Percentiles rank a stretch among this genome's conserved stretches.
Evolutionary conservation across 2,888 invertebrate genomes (phyloP).

Genomic region (Rotaria macrura): DNA sequence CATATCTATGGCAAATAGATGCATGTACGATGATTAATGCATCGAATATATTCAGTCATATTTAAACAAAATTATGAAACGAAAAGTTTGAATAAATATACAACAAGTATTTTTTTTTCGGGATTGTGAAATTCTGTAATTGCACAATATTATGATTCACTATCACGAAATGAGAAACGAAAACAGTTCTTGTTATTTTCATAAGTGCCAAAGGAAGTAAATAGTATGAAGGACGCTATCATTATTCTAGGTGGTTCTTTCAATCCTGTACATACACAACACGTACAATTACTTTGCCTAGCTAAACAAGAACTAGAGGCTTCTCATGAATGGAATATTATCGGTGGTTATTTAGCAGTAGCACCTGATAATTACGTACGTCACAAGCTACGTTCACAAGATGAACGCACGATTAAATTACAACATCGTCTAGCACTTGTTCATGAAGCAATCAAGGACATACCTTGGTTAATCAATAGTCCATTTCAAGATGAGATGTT

Average conservation of each 20-base stretch:
- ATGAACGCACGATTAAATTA: background rate
- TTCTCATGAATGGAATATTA: background rate
- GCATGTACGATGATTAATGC: too few relatives aligned
- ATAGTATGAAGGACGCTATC: background rate
- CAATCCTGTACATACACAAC: slow-evolving; percentile 3
- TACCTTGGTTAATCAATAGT: background rate
- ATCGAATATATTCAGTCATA: too few relatives aligned
- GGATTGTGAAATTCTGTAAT: too few relatives aligned
- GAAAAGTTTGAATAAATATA: too few relatives aligned
- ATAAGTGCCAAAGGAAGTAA: too few relatives aligned
- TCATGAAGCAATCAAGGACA: background rate
- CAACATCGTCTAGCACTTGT: background rate
- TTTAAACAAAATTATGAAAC: too few relatives aligned
- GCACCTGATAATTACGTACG: background rate
- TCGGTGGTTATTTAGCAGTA: background rate
- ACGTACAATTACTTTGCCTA: background rate
- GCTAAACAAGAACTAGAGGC: background rate
- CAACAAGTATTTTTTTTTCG: too few relatives aligned
- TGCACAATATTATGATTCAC: too few relatives aligned
- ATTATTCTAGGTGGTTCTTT: background rate
- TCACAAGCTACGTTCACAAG: background rate
- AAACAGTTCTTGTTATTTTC: too few relatives aligned
- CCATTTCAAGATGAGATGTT: background rate
- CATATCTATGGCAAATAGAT: too few relatives aligned
- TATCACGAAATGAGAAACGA: too few relatives aligned